Conservation (phyloP, 2,113 vertebrate species). For the Lagopus leucura region DNA sequence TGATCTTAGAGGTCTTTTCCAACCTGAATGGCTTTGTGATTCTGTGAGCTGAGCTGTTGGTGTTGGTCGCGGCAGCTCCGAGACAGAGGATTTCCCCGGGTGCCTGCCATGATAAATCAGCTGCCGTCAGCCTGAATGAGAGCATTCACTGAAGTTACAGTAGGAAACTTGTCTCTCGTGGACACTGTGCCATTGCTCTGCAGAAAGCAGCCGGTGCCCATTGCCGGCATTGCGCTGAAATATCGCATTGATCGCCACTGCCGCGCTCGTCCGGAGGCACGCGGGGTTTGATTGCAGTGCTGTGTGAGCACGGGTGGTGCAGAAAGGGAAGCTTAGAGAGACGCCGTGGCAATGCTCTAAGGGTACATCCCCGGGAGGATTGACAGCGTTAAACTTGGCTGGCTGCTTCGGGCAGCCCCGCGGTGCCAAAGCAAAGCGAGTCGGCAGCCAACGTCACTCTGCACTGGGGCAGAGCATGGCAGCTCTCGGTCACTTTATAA, state of each 20-base stretch:
- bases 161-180: conserved; percentile 53
- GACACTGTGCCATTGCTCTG: conserved; percentile 35
- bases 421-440: background rate
- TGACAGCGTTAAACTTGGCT: background rate
- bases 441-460: background rate
- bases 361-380: background rate
- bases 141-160: conserved; percentile 53
- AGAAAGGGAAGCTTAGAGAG: background rate
- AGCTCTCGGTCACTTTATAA: background rate
- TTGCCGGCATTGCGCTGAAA: background rate
- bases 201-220: background rate
- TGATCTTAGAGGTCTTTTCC: background rate
- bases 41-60: background rate
- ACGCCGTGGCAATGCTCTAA: background rate
- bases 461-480: background rate
- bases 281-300: background rate
- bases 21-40: background rate
- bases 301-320: background rate
- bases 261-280: background rate
- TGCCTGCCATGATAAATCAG: conserved; percentile 36
- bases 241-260: background rate
- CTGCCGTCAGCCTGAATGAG: conserved; percentile 30
- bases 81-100: background rate
- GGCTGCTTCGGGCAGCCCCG: background rate
- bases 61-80: background rate